phyloP scores from a whole-genome alignment of 2,797 vertebrate genomes.

The Mus minutoides region DNA sequence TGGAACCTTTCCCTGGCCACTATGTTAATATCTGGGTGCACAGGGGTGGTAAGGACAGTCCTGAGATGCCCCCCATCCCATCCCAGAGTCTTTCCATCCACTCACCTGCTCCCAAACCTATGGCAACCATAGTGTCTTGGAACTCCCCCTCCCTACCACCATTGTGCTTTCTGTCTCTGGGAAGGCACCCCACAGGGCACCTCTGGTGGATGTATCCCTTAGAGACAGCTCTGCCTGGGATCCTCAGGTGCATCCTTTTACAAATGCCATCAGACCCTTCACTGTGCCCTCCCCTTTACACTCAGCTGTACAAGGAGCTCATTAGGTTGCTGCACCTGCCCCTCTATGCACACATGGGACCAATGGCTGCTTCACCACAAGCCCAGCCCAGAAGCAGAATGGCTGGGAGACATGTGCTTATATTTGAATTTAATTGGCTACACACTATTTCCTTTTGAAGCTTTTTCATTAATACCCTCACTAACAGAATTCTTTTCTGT shows the following conservation, averaged over 20 bases:
- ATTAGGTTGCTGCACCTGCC: neutral
- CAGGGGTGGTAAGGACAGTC: neutral
- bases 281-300: no score
- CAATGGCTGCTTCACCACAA: neutral
- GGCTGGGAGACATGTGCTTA: neutral
- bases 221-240: neutral
- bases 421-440: neutral
- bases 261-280: no score
- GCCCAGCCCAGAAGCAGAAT: no score
- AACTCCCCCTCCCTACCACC: neutral
- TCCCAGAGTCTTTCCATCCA: neutral
- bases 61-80: neutral
- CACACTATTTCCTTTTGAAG: neutral
- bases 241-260: neutral
- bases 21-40: neutral
- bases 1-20: neutral
- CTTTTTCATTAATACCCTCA: neutral
- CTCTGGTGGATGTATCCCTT: no score
- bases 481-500: neutral
- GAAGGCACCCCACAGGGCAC: neutral
- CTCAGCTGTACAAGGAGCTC: neutral
- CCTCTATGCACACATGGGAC: neutral
- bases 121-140: neutral
- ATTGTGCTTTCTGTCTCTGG: neutral
- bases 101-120: neutral